Percentiles rank a stretch among this genome's conserved stretches.
These are phyloP conservation scores for Sebastes kiyomatsui DNA, from an alignment of 2,797 vertebrate species.

Conservation along the genomic window DNA sequence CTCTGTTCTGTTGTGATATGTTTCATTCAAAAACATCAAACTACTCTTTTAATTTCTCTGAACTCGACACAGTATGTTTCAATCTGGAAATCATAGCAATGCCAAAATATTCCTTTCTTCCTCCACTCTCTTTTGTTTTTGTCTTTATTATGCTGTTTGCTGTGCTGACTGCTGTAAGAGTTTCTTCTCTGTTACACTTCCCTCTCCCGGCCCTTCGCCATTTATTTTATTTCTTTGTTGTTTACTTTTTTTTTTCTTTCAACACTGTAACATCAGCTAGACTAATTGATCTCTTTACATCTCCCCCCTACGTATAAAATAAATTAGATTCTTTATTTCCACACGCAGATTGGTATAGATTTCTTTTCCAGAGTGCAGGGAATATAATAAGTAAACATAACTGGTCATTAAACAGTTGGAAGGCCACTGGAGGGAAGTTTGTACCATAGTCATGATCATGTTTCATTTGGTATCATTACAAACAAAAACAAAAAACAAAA, in stretches of 20 bases:
- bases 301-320: constrained; percentile 9
- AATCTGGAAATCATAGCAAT: not conserved
- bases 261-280: not conserved
- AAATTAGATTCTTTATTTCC: constrained; percentile 30
- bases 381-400: constrained; percentile 49
- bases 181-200: not conserved
- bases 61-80: not conserved
- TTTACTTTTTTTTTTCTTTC: constrained; percentile 14
- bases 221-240: not conserved
- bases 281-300: constrained; percentile 25
- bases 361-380: constrained; percentile 2
- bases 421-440: constrained; percentile 26
- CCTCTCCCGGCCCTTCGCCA: too few species aligned
- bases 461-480: constrained; percentile 34
- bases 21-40: constrained; percentile 38
- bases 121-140: not conserved
- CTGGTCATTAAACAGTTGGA: constrained; percentile 48
- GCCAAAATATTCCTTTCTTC: not conserved
- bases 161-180: not conserved
- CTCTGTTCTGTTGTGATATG: constrained; percentile 28
- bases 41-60: constrained; percentile 1
- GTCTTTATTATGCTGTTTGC: not conserved
- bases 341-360: constrained; percentile 16
- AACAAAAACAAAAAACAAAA: constrained; percentile 8
- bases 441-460: not conserved